Conservation (phyloP, 2,113 vertebrate genomes). For the western clawed frog (Xenopus tropicalis) region DNA sequence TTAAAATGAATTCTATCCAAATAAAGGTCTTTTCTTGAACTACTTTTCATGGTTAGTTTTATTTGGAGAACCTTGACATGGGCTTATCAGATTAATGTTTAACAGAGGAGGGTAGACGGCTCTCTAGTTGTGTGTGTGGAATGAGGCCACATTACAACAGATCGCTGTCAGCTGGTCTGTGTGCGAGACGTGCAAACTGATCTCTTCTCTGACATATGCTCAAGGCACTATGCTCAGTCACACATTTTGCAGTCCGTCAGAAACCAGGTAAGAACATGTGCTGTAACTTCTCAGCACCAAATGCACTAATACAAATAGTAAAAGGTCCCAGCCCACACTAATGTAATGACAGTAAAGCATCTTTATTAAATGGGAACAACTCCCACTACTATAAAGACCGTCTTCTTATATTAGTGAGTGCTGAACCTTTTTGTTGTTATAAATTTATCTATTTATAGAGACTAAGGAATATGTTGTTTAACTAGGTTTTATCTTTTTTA, state of each 20-base stretch:
- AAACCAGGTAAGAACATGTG: constrained; percentile 29
- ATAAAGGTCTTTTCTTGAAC: background rate
- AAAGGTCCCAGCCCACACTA: too few species aligned
- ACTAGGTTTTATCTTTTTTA: too few species aligned
- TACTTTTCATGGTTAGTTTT: constrained; percentile 28
- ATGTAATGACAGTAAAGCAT: too few species aligned
- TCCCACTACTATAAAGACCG: too few species aligned
- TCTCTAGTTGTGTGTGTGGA: constrained; percentile 41
- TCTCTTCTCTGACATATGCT: background rate
- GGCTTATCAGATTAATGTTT: constrained; percentile 50
- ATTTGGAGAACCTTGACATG: constrained; percentile 44
- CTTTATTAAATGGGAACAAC: too few species aligned
- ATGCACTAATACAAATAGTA: too few species aligned
- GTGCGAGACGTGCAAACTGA: constrained; percentile 7
- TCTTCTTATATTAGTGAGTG: too few species aligned
- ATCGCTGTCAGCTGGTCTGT: constrained; percentile 15
- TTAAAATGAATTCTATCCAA: background rate
- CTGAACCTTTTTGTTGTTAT: too few species aligned
- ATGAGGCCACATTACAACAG: constrained; percentile 18
- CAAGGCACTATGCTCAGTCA: constrained; percentile 44
- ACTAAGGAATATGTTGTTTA: too few species aligned
- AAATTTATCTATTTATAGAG: too few species aligned
- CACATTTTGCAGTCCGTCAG: constrained; percentile 1
- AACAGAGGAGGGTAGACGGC: constrained; percentile 15
- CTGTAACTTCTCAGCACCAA: background rate